Evolutionary conservation across 2,797 vertebrate genomes (phyloP).

Genomic region (Adelosebastes latens): DNA sequence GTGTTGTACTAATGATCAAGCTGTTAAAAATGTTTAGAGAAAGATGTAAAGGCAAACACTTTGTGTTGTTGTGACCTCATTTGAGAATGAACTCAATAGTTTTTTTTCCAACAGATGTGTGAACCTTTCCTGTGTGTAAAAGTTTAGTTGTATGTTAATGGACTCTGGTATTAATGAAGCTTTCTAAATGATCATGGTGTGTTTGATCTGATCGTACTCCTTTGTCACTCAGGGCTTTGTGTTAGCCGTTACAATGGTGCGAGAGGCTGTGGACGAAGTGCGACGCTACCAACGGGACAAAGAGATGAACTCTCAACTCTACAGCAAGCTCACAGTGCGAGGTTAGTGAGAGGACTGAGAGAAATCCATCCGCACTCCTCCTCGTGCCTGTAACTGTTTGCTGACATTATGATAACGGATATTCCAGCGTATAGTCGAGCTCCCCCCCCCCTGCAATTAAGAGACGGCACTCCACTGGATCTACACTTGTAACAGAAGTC

Average conservation of each 20-base stretch:
- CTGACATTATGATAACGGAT: slow-evolving; percentile 63
- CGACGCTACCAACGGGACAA: slow-evolving; percentile 94
- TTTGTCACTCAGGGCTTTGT: slow-evolving; percentile 89
- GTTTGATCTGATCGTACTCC: background rate
- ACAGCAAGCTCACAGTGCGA: slow-evolving; percentile 96
- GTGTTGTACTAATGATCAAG: background rate
- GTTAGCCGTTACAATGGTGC: slow-evolving; percentile 91
- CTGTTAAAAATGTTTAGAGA: background rate
- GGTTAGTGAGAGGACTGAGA: slow-evolving; percentile 76
- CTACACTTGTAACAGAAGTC: slow-evolving; percentile 64
- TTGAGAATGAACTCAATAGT: background rate
- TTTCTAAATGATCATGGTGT: background rate
- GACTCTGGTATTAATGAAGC: background rate
- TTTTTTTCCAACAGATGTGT: too few species aligned
- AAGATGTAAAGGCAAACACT: background rate
- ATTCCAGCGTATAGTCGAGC: slow-evolving; percentile 22
- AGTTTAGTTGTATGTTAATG: background rate
- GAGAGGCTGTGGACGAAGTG: slow-evolving; percentile 95
- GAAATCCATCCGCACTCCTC: background rate
- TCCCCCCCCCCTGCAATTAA: slow-evolving; percentile 32
- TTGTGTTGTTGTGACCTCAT: background rate
- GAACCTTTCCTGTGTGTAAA: background rate
- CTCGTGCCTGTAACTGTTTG: slow-evolving; percentile 29
- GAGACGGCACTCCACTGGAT: slow-evolving; percentile 55
- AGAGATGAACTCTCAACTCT: slow-evolving; percentile 98